Percentiles rank a stretch among this genome's conserved stretches.
Evolutionary conservation across 2,113 vertebrate genomes (phyloP).

Genomic region (Panthera leo): DNA sequence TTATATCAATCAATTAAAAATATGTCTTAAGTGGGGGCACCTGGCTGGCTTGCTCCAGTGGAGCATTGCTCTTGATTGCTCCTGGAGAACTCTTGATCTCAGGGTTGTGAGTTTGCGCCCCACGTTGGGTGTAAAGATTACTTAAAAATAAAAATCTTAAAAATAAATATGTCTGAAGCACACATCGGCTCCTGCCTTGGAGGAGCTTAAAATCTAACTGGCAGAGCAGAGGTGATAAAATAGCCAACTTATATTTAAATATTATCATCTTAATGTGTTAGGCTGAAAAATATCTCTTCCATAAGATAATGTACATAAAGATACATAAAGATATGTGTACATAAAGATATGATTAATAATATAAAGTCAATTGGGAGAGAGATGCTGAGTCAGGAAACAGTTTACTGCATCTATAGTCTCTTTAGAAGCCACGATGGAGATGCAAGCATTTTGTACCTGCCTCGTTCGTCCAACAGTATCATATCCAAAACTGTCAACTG

Average conservation of each 20-base stretch:
- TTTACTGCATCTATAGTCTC: neutral
- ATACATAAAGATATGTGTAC: neutral
- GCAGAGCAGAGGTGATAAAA: neutral
- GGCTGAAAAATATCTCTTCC: neutral
- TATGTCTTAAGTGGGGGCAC: neutral
- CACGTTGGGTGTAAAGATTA: too few species aligned
- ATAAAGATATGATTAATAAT: neutral
- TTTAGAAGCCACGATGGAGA: neutral
- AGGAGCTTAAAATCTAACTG: neutral
- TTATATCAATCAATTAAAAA: slow-evolving; percentile 16
- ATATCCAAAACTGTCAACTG: neutral
- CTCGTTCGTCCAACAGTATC: neutral
- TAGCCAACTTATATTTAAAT: neutral
- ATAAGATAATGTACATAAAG: neutral
- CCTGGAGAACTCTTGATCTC: too few species aligned
- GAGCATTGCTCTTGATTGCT: too few species aligned
- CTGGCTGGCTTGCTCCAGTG: too few species aligned
- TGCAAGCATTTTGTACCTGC: too few species aligned
- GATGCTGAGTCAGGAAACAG: neutral
- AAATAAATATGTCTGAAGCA: neutral
- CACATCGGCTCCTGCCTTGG: neutral
- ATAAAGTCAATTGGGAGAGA: neutral
- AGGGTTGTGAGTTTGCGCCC: too few species aligned
- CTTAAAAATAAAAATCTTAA: too few species aligned
- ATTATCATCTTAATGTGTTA: neutral